Conservation (phyloP, 1,140 invertebrate genomes). For the Caenorhabditis briggsae region DNA sequence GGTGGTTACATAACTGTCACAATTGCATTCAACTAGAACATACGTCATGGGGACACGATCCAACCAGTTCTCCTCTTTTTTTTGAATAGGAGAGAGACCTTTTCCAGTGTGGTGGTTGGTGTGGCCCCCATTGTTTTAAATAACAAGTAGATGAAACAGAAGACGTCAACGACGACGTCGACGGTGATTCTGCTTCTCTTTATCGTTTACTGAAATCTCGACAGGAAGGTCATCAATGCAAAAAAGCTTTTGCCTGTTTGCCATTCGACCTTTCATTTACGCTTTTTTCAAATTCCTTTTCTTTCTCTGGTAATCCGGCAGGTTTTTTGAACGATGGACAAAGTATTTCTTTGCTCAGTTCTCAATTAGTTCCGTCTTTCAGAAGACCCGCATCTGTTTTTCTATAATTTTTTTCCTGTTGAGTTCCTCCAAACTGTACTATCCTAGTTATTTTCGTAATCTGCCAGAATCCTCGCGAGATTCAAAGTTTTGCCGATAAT, state of each 20-base stretch:
- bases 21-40: slow-evolving; percentile 45
- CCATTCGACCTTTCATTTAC: slow-evolving; percentile 13
- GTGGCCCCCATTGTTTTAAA: slow-evolving; percentile 49
- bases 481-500: no score
- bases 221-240: slow-evolving; percentile 4
- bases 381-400: background rate
- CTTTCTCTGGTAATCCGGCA: slow-evolving; percentile 3
- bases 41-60: background rate
- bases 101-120: background rate
- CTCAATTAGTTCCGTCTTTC: background rate
- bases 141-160: slow-evolving; percentile 8
- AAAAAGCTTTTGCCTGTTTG: background rate
- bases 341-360: background rate
- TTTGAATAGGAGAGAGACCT: background rate
- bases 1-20: slow-evolving; percentile 50
- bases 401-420: no score
- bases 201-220: slow-evolving; percentile 42
- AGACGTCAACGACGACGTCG: background rate
- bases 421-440: no score
- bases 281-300: background rate
- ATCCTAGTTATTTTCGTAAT: no score
- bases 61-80: slow-evolving; percentile 13
- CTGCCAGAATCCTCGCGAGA: no score
- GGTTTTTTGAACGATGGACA: background rate
- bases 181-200: background rate